These are phyloP conservation scores for Escarpia spicata DNA, from an alignment of 2,888 invertebrate genomes.

Conservation along the genomic window DNA sequence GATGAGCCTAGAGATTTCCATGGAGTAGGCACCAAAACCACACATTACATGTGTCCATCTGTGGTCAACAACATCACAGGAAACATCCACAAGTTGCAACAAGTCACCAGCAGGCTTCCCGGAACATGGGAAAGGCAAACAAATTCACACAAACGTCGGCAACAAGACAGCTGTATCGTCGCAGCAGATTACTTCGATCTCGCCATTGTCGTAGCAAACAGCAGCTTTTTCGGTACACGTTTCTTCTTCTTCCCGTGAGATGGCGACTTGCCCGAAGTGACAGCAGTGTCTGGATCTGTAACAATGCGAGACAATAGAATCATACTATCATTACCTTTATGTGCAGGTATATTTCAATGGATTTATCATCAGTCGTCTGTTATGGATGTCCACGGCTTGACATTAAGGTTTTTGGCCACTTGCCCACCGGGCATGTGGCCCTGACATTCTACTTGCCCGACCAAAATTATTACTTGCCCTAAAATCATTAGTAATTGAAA, in stretches of 20 bases:
- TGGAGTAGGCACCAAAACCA: background rate
- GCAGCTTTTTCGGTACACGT: constrained; percentile 29
- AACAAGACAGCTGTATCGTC: background rate
- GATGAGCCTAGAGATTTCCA: background rate
- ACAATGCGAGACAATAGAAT: background rate
- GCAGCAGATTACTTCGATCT: constrained; percentile 26
- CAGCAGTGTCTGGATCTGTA: background rate
- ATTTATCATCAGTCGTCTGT: background rate
- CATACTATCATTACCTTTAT: background rate
- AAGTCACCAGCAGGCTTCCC: background rate
- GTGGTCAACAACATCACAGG: background rate
- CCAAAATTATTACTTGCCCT: no score
- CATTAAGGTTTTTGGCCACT: no score
- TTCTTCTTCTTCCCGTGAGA: constrained; percentile 35
- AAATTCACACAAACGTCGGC: background rate
- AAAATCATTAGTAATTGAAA: no score
- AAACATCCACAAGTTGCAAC: background rate
- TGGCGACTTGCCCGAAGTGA: background rate
- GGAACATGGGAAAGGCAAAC: background rate
- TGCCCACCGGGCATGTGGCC: no score
- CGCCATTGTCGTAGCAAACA: constrained; percentile 34
- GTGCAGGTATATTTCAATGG: no score
- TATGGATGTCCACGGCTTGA: background rate
- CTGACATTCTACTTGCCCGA: no score
- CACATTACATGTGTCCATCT: background rate